phyloP scores from a whole-genome alignment of 2,113 vertebrate species.

The Variabilichromis moorii region DNA sequence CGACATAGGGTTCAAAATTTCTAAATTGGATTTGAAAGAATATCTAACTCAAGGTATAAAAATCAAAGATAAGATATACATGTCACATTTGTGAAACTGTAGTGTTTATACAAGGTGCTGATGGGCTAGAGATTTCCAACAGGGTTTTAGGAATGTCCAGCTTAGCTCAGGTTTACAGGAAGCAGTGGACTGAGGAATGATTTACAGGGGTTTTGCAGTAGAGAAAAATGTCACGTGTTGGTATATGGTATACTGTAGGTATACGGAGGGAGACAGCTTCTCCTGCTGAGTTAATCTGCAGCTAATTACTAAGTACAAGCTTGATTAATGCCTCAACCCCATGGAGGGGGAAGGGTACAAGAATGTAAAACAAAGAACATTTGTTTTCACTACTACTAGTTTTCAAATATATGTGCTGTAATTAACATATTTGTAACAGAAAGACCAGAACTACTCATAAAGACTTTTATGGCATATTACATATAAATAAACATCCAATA shows the following conservation, averaged over 20 bases:
- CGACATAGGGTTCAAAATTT: background rate
- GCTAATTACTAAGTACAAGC: constrained; percentile 37
- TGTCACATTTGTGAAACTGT: background rate
- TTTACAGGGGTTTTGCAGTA: background rate
- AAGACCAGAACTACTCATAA: background rate
- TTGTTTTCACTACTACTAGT: background rate
- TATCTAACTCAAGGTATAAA: accelerated
- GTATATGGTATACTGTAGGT: background rate
- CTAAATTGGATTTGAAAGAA: background rate
- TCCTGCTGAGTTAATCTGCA: constrained; percentile 2
- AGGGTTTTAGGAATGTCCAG: accelerated
- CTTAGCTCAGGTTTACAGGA: background rate
- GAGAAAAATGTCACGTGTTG: background rate
- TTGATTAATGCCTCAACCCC: background rate
- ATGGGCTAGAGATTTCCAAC: background rate
- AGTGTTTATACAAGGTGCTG: background rate
- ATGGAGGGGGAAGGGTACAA: background rate
- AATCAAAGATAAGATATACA: background rate
- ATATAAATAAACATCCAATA: background rate
- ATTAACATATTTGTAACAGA: background rate
- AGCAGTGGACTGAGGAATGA: background rate
- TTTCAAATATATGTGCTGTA: background rate
- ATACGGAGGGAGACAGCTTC: background rate
- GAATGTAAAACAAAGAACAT: background rate
- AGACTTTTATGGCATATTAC: background rate